Evolutionary conservation across 2,113 vertebrate genomes (phyloP).

Genomic region (Onychostoma macrolepis): DNA sequence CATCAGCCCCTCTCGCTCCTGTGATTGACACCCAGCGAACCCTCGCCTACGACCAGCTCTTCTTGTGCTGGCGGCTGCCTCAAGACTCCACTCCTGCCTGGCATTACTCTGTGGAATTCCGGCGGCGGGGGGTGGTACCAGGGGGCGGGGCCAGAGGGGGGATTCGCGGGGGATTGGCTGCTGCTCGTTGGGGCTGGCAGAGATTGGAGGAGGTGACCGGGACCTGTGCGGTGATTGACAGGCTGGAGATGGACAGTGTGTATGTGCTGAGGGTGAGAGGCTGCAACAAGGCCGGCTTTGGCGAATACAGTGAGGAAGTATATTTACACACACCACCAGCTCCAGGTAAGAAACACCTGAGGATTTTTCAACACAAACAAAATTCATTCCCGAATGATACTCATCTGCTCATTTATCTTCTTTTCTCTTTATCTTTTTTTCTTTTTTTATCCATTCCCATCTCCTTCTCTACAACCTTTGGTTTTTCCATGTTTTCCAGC

Average conservation of each 20-base stretch:
- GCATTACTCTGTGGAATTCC: constrained; percentile 93
- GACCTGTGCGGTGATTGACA: constrained; percentile 87
- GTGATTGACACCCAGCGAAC: constrained; percentile 96
- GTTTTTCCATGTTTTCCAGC: constrained; percentile 19
- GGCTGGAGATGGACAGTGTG: constrained; percentile 89
- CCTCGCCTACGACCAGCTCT: constrained; percentile 95
- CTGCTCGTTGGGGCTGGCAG: constrained; percentile 90
- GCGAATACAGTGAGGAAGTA: constrained; percentile 98
- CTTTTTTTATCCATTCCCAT: constrained; percentile 54
- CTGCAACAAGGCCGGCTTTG: constrained; percentile 92
- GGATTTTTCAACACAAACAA: constrained; percentile 19
- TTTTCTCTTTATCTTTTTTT: constrained; percentile 61
- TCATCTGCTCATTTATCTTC: constrained; percentile 44
- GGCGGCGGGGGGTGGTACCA: constrained; percentile 82
- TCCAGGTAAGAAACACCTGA: constrained; percentile 79
- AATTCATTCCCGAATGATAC: constrained; percentile 12
- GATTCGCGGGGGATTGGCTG: constrained; percentile 81
- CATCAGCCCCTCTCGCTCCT: constrained; percentile 87
- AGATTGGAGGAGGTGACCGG: constrained; percentile 87
- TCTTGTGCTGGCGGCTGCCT: constrained; percentile 91
- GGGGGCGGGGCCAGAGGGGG: constrained; percentile 73
- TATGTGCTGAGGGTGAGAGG: constrained; percentile 91
- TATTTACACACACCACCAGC: constrained; percentile 93
- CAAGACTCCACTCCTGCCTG: constrained; percentile 88
- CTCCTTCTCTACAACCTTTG: constrained; percentile 38